These are phyloP conservation scores for Heterodera schachtii DNA, from an alignment of 1,140 invertebrate genomes.

Conservation along the genomic window DNA sequence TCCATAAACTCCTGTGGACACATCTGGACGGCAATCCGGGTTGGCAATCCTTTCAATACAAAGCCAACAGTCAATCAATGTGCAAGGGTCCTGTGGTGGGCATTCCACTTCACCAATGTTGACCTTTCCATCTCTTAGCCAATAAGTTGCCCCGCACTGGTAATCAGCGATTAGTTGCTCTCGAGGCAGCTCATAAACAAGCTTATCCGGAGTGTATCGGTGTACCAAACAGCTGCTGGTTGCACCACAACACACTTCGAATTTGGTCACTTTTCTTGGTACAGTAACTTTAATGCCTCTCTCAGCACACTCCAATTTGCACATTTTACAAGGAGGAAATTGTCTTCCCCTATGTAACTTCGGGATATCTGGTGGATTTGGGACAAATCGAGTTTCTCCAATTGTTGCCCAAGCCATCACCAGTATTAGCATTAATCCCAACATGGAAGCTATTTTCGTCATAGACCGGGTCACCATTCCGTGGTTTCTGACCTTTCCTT, in stretches of 20 bases:
- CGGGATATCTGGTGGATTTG: too few relatives aligned
- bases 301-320: neutral
- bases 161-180: neutral
- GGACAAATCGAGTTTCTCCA: too few relatives aligned
- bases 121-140: neutral
- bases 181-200: neutral
- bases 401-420: too few relatives aligned
- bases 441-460: too few relatives aligned
- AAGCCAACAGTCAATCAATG: neutral
- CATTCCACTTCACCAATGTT: neutral
- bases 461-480: too few relatives aligned
- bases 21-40: neutral
- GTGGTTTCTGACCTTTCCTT: too few relatives aligned
- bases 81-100: neutral
- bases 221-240: too few relatives aligned
- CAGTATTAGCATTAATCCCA: too few relatives aligned
- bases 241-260: slow-evolving; percentile 5
- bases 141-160: neutral
- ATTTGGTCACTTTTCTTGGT: neutral
- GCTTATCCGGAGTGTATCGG: neutral
- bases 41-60: neutral
- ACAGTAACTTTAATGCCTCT: neutral
- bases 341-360: too few relatives aligned
- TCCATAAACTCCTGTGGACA: neutral
- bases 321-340: neutral